These are phyloP conservation scores for Scotopteryx bipunctaria DNA, from an alignment of 2,888 invertebrate genomes.

Conservation along the genomic window DNA sequence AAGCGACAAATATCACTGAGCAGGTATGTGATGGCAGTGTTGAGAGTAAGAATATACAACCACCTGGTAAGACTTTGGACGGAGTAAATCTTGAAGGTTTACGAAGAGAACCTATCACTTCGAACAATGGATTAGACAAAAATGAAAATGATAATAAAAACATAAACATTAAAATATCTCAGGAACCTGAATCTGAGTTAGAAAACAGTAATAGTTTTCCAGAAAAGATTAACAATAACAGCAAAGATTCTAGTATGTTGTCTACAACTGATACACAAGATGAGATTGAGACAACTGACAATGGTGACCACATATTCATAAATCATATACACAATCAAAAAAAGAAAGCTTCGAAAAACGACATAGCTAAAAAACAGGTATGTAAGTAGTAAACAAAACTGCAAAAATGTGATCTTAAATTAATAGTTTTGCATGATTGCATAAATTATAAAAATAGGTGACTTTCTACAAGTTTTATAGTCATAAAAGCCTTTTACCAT, in stretches of 20 bases:
- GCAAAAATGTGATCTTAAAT: too few species aligned
- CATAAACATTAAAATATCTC: slow-evolving; percentile 6
- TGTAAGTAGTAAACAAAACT: background rate
- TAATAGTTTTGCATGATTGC: too few species aligned
- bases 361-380: slow-evolving; percentile 11
- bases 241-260: slow-evolving; percentile 25
- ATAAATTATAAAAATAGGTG: too few species aligned
- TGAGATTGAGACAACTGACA: slow-evolving; percentile 19
- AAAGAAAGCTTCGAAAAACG: slow-evolving; percentile 1
- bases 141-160: slow-evolving; percentile 1
- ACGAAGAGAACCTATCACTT: background rate
- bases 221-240: slow-evolving; percentile 18
- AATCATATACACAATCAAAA: slow-evolving; percentile 13
- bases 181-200: slow-evolving; percentile 16
- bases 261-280: slow-evolving; percentile 24
- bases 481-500: too few species aligned
- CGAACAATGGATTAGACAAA: slow-evolving; percentile 12
- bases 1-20: background rate
- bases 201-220: slow-evolving; percentile 19
- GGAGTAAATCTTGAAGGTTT: too few species aligned
- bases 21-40: background rate
- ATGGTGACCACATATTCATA: slow-evolving; percentile 23
- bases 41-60: slow-evolving; percentile 5
- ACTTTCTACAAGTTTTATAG: too few species aligned
- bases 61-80: background rate